Base-by-base conservation (phyloP, 2,888 invertebrate species). In the Bugulina stolonifera region DNA sequence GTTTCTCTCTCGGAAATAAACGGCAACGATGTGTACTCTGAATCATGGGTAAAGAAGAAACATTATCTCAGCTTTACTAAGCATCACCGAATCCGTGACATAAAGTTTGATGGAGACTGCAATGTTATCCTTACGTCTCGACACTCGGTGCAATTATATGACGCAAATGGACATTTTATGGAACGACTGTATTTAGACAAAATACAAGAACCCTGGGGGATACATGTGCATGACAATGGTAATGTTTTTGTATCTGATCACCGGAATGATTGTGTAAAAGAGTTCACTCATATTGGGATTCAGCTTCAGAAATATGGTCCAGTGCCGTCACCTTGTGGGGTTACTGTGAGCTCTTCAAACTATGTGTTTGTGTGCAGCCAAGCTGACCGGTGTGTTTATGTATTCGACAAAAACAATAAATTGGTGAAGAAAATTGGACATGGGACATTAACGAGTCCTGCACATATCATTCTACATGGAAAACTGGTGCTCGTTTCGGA, bases 91-190 rank as follows among this genome's bases (percentile, higher is more conserved):
- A 54, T 70, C 14, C 23, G 70, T 3, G 70, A 70, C 29, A 29
- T 70, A 5, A 70, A 70, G 52, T 70, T 70, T 29, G 70, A 70
- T 54, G 25, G 52, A 5, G 70, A 70, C 23, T 43, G 70, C 70
- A 70, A 43, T 25, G 54, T 70, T 18, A 43, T 70, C 27, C 52
- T 70, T 2, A 70, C 52, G 18, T 54, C 70, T 10, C 70, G 70
- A 18, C 70, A 54, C 23, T 70, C 70, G 2, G 70, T 70, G 5
- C 70, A 70, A 23, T 32, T 43, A 10, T 70, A 70, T 32, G 70
- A 70, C 29, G 52, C 70, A 23, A 70, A 70, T 29, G 70, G 70
- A 23, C 70, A 70, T 54, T 70, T 54, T 29, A 54, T 70, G 52
- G 70, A 70, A 29, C 70, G 54, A 3, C 43, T 70, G n/a, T 70